Evolutionary conservation across 2,888 invertebrate species (phyloP).

Genomic region (Leptinotarsa tumamoca): DNA sequence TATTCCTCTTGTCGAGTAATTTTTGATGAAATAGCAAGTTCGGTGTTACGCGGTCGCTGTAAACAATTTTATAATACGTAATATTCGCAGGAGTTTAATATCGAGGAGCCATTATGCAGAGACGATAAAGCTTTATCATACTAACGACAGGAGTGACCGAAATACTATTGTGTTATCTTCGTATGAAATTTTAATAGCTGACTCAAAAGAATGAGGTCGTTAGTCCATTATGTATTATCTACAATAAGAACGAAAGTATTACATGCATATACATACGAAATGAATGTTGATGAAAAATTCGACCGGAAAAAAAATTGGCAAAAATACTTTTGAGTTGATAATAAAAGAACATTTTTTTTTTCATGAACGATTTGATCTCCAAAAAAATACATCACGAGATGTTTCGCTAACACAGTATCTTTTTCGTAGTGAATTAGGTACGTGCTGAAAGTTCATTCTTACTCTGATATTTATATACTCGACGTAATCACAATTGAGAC

Average conservation of each 20-base stretch:
- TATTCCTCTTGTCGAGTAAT: neutral
- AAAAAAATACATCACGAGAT: no score
- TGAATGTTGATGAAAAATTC: no score
- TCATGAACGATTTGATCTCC: no score
- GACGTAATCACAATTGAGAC: no score
- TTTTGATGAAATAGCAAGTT: neutral
- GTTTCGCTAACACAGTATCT: no score
- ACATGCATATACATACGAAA: neutral
- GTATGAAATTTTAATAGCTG: constrained; percentile 8
- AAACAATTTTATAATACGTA: constrained; percentile 8
- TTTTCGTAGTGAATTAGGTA: no score
- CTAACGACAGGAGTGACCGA: constrained; percentile 15
- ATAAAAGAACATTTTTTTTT: no score
- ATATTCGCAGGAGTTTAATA: neutral
- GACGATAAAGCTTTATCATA: constrained; percentile 15
- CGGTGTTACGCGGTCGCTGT: neutral
- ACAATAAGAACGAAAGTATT: neutral
- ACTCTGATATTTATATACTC: no score
- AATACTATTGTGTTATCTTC: constrained; percentile 10
- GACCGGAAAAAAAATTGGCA: no score
- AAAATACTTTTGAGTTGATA: no score
- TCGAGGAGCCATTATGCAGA: neutral
- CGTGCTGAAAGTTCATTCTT: no score
- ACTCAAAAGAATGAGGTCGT: constrained; percentile 14
- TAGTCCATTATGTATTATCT: neutral